Evolutionary conservation across 2,113 vertebrate species (phyloP), one percentile per base, ranked within the genome.

Genomic region (Thinocorus orbignyianus): DNA sequence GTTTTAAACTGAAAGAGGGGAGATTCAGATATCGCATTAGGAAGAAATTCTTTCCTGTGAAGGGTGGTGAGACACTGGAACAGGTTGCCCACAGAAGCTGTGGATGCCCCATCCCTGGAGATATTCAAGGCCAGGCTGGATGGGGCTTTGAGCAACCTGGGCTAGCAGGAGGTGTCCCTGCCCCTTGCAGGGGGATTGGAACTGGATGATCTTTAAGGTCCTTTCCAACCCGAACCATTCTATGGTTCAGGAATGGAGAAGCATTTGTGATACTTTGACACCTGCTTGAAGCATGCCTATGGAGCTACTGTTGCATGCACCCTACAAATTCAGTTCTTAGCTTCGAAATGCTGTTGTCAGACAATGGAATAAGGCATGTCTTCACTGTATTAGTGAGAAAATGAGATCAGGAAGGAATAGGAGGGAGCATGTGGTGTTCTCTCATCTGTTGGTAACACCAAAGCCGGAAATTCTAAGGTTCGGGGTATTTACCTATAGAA

Each of bases 341-440:
- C 20, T 88, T 79, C 1, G 1, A 84, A 90, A 74, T 33, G 18
- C 28, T 61, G 23, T 22, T 4, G 0, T 48, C 42, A 54, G 33
- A 54, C n/a, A 39, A 48, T 11, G 11, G 15, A 94, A 3, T 49
- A 55, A 79, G 18, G n/a, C 3, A 49, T 0, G 1, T 22, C 24
- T 78, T 76, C 17, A 17, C 6, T 88, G 51, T 88, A 39, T 48
- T 48, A 58, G 28, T 33, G 18, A 55, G 33, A 77, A 70, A 70
- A 78, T 39, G 83, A 81, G 42, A 74, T 41, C 26, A 80, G 62
- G 25, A 91, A 69, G 35, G 52, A 55, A 72, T 3, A 64, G 48
- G 16, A 76, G 11, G 8, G 17, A 13, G 20, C 0, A 0, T 7
- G 17, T 10, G 31, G 28, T 30, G 28, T n/a, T 60, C n/a, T 68